Percentiles rank a stretch among this genome's conserved stretches.
phyloP scores from a whole-genome alignment of 2,113 vertebrate species.

The Myanophis thanlyinensis region DNA sequence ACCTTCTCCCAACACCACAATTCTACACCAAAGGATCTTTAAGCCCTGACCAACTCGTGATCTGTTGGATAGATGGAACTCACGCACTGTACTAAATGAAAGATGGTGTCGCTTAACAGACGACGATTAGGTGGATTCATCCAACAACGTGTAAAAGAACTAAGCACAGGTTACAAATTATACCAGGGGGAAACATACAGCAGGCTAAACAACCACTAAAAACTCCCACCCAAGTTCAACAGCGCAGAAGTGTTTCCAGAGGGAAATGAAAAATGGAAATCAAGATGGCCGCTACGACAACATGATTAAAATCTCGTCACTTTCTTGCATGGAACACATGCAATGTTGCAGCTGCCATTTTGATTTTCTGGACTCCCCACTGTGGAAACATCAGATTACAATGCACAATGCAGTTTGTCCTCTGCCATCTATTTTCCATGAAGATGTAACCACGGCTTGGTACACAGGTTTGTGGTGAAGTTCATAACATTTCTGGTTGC shows the following conservation, averaged over 20 bases:
- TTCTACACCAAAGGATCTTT: not conserved
- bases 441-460: not conserved
- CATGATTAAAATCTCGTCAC: not conserved
- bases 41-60: not conserved
- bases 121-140: not conserved
- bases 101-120: not conserved
- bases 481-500: not conserved
- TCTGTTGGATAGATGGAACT: not conserved
- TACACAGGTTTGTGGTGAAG: not conserved
- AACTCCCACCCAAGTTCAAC: not conserved
- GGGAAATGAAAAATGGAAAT: not conserved
- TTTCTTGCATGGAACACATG: not conserved
- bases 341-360: not conserved
- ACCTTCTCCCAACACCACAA: too few species aligned
- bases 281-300: not conserved
- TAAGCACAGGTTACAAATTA: not conserved
- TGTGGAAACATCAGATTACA: not conserved
- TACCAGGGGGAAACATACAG: not conserved
- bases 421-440: not conserved
- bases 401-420: not conserved
- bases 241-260: not conserved
- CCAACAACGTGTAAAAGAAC: not conserved
- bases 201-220: not conserved
- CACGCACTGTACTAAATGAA: not conserved
- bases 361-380: not conserved